Conservation (phyloP, 2,888 invertebrate genomes). For the Linyphia triangularis region DNA sequence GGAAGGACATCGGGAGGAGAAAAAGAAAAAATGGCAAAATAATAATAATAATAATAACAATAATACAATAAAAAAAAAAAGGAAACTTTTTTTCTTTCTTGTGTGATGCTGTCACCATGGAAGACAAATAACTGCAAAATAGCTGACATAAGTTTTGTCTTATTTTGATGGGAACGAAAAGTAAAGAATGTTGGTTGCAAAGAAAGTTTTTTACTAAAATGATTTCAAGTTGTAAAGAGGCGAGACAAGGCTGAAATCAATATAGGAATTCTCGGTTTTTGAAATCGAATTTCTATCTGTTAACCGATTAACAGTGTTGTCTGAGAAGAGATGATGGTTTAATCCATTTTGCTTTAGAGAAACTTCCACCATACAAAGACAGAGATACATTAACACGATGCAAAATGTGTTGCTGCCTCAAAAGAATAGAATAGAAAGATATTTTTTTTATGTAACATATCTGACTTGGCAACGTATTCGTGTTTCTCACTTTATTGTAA, state of each 20-base stretch:
- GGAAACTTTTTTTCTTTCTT: background rate
- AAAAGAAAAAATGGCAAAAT: background rate
- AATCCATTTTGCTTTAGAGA: background rate
- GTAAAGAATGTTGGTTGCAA: slow-evolving; percentile 12
- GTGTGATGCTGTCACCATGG: slow-evolving; percentile 44
- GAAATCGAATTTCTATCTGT: background rate
- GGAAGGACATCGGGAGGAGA: background rate
- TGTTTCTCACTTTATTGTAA: no score
- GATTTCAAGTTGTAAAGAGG: slow-evolving; percentile 22
- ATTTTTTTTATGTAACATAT: no score
- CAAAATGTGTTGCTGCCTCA: no score
- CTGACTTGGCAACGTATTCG: no score
- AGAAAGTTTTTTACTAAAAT: slow-evolving; percentile 7
- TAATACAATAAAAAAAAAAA: background rate
- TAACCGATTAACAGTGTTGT: background rate
- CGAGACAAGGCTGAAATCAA: slow-evolving; percentile 10
- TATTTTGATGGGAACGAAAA: slow-evolving; percentile 50
- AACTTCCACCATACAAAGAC: no score
- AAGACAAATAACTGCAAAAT: slow-evolving; percentile 69
- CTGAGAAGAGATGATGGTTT: background rate
- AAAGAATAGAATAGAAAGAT: no score
- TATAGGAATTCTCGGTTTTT: background rate
- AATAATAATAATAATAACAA: slow-evolving; percentile 23
- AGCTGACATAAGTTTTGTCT: slow-evolving; percentile 69
- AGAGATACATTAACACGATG: no score